phyloP scores from a whole-genome alignment of 2,888 invertebrate species.

The Cordilura impudica region DNA sequence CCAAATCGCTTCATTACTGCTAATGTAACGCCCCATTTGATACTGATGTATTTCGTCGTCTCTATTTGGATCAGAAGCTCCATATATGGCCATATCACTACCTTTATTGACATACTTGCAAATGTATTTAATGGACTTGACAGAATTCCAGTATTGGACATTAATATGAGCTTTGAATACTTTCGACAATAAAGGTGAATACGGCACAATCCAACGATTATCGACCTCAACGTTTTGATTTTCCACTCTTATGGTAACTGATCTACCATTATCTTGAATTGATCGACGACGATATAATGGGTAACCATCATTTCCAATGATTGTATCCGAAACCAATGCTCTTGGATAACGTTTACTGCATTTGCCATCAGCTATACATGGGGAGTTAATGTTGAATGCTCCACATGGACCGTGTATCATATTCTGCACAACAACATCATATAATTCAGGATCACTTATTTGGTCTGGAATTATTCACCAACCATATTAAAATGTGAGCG shows the following conservation, averaged over 20 bases:
- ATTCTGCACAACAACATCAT: conserved; percentile 2
- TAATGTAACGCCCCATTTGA: conserved; percentile 65
- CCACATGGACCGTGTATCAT: conserved; percentile 28
- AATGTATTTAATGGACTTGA: no score
- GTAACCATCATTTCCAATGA: no score
- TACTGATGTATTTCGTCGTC: no score
- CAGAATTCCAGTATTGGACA: conserved; percentile 71
- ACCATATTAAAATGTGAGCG: no score
- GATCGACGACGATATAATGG: no score
- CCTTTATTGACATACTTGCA: conserved; percentile 66
- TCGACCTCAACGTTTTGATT: conserved; percentile 21
- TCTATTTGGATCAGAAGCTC: conserved; percentile 15
- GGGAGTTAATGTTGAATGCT: background rate
- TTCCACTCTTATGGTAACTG: conserved; percentile 39
- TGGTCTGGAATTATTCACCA: no score
- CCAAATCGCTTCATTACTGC: conserved; percentile 52
- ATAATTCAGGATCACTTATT: no score
- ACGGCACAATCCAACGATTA: no score
- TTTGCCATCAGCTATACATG: conserved; percentile 24
- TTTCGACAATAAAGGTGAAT: no score
- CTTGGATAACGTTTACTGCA: conserved; percentile 5
- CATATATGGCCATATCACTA: conserved; percentile 65
- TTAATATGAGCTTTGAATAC: conserved; percentile 67
- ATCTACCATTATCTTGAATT: no score
- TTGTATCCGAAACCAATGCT: conserved; percentile 13